Evolutionary conservation across 2,113 vertebrate species (phyloP).

Genomic region (Peromyscus polionotus): DNA sequence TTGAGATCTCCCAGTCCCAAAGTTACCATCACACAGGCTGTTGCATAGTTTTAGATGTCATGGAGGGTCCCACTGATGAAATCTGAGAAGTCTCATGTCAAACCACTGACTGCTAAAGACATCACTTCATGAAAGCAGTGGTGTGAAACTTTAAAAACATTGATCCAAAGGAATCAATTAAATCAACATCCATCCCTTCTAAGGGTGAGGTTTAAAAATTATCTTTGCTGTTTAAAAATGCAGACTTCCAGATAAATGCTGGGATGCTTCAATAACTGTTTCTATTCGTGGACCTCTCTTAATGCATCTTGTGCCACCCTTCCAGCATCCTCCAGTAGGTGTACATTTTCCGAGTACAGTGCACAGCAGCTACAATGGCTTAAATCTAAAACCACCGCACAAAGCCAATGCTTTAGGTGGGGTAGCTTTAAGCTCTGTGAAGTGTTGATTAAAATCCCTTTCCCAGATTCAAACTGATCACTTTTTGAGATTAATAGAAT

Average conservation of each 20-base stretch:
- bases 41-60: conserved; percentile 49
- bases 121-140: conserved; percentile 63
- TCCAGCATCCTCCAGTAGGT: conserved; percentile 59
- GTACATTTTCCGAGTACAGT: conserved; percentile 35
- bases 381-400: conserved; percentile 75
- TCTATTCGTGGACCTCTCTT: conserved; percentile 61
- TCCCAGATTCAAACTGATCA: conserved; percentile 80
- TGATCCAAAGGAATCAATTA: conserved; percentile 71
- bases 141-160: conserved; percentile 73
- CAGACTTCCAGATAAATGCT: conserved; percentile 7
- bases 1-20: neutral
- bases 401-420: conserved; percentile 57
- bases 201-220: conserved; percentile 51
- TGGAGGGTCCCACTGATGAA: conserved; percentile 67
- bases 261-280: conserved; percentile 66
- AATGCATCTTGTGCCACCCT: conserved; percentile 65
- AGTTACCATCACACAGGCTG: neutral
- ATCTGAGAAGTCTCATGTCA: conserved; percentile 71
- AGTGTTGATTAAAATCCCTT: conserved; percentile 65
- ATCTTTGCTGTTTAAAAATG: conserved; percentile 48
- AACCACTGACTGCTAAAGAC: conserved; percentile 77
- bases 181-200: conserved; percentile 70
- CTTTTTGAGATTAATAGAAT: conserved; percentile 78
- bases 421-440: conserved; percentile 74
- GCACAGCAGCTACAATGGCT: conserved; percentile 61